These are phyloP conservation scores for Lepidurus couesii DNA, from an alignment of 1,140 invertebrate genomes.

Conservation along the genomic window DNA sequence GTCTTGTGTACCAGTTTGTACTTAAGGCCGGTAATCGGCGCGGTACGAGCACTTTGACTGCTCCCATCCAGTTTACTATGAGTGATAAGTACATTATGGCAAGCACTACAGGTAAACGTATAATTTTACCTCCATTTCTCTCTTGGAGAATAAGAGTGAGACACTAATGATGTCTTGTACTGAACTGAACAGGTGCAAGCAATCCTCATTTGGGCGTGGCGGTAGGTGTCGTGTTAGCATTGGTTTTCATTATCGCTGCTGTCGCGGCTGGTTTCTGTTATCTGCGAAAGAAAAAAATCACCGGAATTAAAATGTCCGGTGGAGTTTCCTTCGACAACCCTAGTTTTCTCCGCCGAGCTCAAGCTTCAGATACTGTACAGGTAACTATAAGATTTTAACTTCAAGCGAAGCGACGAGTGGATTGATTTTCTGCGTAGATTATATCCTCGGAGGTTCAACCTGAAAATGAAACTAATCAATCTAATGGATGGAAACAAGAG, in stretches of 20 bases:
- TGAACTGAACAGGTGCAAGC: constrained; percentile 4
- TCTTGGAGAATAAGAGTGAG: neutral
- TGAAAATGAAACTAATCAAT: neutral
- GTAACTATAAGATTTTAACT: constrained; percentile 33
- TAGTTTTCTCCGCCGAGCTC: constrained; percentile 60
- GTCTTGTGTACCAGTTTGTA: constrained; percentile 66
- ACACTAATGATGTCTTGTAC: constrained; percentile 29
- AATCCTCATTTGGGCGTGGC: constrained; percentile 52
- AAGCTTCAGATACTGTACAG: constrained; percentile 40
- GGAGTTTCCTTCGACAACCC: constrained; percentile 80
- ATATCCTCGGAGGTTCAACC: constrained; percentile 1
- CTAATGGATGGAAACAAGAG: constrained; percentile 51
- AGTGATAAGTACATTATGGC: constrained; percentile 58
- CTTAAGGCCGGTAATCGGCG: constrained; percentile 72
- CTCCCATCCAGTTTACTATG: constrained; percentile 64
- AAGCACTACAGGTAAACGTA: constrained; percentile 48
- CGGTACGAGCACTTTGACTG: constrained; percentile 66
- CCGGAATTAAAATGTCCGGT: constrained; percentile 52
- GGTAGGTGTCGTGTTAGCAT: constrained; percentile 58
- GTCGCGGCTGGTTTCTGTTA: constrained; percentile 59
- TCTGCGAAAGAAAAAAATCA: constrained; percentile 56
- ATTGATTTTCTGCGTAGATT: neutral
- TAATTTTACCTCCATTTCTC: neutral
- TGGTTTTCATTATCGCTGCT: constrained; percentile 57
- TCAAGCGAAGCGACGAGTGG: neutral